Evolutionary conservation across 2,888 invertebrate species (phyloP), one percentile per base, ranked within the genome.

Genomic region (Dione vanillae): DNA sequence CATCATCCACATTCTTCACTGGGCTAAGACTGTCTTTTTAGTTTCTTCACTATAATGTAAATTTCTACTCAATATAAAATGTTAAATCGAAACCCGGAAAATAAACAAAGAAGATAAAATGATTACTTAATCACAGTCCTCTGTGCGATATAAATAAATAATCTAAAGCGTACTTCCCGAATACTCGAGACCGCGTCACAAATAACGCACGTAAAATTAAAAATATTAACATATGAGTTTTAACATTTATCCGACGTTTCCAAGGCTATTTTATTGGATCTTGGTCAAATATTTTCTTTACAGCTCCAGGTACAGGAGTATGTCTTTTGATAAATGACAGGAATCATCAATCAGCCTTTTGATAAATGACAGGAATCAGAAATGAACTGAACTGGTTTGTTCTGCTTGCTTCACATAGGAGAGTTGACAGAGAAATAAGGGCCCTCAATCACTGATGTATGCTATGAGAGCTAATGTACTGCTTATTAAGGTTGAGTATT

Each of bases 261-360:
- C 72, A 70, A 72, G 73, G 69, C 41, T 43, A 51, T 65, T 61
- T 40, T 69, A 67, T 74, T 74, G 71, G 74, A 74, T 51, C 41
- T 58, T 10, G 59, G 64, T 69, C 74, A 74, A 74, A 71, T 54
- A 49, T 65, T 74, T 56, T 71, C 67, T 71, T 65, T 27, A 41
- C 11, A 69, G 59, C 65, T 65, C 54, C 67, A 67, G 67, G 69
- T 68, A 73, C 16, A 3, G 47, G 61, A 67, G 66, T 20, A 20
- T 14, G 27, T 27, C 2, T 27, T 2, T 27, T 3, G 2, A 27
- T 27, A 27, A 2, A 27, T 27, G 27, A 27, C 27, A n/a, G 10
- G 10, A 11, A 27, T n/a, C 41, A n/a, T n/a, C n/a, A n/a, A n/a
- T n/a, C n/a, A n/a, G n/a, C n/a, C n/a, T n/a, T n/a, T n/a, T n/a